Evolutionary conservation across 2,113 vertebrate genomes (phyloP).

Genomic region (Xyliphius kryptos): DNA sequence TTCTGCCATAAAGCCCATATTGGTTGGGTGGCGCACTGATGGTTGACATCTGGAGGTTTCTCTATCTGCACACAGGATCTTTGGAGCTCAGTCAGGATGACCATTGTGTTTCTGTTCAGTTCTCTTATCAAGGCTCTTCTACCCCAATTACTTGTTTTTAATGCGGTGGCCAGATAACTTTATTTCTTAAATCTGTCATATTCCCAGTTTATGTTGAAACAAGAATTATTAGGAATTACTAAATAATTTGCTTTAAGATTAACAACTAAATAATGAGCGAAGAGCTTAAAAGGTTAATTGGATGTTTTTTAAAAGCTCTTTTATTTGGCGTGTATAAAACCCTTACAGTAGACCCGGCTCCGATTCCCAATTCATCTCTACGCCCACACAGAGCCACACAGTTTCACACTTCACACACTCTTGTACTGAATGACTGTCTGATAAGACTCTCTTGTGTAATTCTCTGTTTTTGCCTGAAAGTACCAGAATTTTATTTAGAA

Average conservation of each 20-base stretch:
- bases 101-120: too few species aligned
- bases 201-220: not conserved
- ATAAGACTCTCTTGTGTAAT: slow-evolving; percentile 8
- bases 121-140: too few species aligned
- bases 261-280: slow-evolving; percentile 14
- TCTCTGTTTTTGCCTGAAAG: not conserved
- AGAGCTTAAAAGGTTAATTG: slow-evolving; percentile 15
- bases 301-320: not conserved
- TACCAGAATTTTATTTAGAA: not conserved
- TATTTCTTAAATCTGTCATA: too few species aligned
- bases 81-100: too few species aligned
- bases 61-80: too few species aligned
- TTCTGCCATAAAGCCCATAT: too few species aligned
- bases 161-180: too few species aligned
- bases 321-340: not conserved
- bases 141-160: too few species aligned
- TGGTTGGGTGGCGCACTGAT: too few species aligned
- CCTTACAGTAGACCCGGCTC: slow-evolving; percentile 1
- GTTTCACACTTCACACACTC: not conserved
- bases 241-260: slow-evolving; percentile 3
- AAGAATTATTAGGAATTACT: not conserved
- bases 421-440: not conserved
- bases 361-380: slow-evolving; percentile 10
- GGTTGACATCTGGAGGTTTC: too few species aligned
- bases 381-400: slow-evolving; percentile 5